Conservation (phyloP, 1,140 invertebrate genomes). For the Pseudomyrmex dendroicus region DNA sequence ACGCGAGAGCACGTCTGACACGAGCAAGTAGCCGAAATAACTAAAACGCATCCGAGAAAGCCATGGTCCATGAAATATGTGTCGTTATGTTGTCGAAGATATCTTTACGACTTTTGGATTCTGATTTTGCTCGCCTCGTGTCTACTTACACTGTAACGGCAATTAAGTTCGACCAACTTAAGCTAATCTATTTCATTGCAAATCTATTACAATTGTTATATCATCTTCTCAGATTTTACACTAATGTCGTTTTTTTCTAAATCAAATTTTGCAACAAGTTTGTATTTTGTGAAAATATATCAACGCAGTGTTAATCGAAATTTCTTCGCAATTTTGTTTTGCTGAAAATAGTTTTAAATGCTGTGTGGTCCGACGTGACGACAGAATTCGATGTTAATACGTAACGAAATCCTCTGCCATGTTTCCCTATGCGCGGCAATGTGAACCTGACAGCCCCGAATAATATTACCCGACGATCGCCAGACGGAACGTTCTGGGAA, state of each 20-base stretch:
- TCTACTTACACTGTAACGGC: constrained; percentile 13
- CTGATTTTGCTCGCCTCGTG: not conserved
- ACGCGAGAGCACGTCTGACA: constrained; percentile 52
- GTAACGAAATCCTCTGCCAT: constrained; percentile 16
- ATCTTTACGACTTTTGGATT: constrained; percentile 55
- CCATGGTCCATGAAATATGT: constrained; percentile 62
- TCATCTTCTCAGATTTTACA: not conserved
- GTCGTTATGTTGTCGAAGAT: constrained; percentile 67
- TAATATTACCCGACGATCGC: constrained; percentile 32
- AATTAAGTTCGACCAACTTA: not conserved
- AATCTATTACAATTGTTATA: constrained; percentile 17
- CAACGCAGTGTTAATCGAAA: not conserved
- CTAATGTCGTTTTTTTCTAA: not conserved
- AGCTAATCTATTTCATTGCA: not conserved
- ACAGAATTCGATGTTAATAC: constrained; percentile 5
- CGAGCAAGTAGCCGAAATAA: constrained; percentile 71
- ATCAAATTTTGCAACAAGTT: too few species aligned
- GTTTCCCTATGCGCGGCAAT: constrained; percentile 32
- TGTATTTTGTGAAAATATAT: too few species aligned
- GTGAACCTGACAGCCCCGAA: constrained; percentile 20
- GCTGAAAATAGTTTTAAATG: constrained; percentile 4
- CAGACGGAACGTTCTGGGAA: constrained; percentile 56
- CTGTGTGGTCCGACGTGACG: not conserved
- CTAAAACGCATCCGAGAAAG: constrained; percentile 62
- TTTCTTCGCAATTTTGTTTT: not conserved